These are phyloP conservation scores for Papilio polytes DNA, from an alignment of 1,140 invertebrate genomes.

Conservation along the genomic window DNA sequence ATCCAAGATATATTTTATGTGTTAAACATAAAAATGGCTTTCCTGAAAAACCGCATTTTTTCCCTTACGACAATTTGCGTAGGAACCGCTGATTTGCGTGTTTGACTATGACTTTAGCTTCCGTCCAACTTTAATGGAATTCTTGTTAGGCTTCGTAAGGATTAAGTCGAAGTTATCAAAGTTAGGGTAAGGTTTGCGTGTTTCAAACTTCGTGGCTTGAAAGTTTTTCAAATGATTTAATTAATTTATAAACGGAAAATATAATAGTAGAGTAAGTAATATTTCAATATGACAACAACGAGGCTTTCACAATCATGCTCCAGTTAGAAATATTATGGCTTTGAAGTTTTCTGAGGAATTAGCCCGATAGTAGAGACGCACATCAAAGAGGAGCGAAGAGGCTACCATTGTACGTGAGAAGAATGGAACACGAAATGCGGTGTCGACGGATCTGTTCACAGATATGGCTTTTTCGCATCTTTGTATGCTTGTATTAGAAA, in stretches of 20 bases:
- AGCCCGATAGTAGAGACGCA: not conserved
- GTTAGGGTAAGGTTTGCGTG: slow-evolving; percentile 13
- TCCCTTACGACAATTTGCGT: not conserved
- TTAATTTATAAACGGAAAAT: not conserved
- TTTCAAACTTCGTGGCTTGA: not conserved
- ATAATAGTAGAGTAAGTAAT: not conserved
- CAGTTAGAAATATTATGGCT: not conserved
- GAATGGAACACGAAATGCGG: slow-evolving; percentile 14
- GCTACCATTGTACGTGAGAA: slow-evolving; percentile 6
- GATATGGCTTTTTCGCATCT: slow-evolving; percentile 3
- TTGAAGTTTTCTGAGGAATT: slow-evolving; percentile 15
- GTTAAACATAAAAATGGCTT: not conserved
- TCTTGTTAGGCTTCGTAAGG: not conserved
- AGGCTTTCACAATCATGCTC: slow-evolving; percentile 9
- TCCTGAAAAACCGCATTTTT: not conserved
- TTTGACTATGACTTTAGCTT: not conserved
- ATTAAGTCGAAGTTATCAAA: slow-evolving; percentile 20
- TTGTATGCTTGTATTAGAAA: not conserved
- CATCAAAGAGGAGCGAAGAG: slow-evolving; percentile 8
- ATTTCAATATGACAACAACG: not conserved
- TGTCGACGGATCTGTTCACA: not conserved
- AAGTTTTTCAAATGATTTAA: not conserved
- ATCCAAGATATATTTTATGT: no score
- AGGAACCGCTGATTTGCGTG: not conserved
- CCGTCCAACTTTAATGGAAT: not conserved